Conservation (phyloP, 2,113 vertebrate species). For the Tyto alba region DNA sequence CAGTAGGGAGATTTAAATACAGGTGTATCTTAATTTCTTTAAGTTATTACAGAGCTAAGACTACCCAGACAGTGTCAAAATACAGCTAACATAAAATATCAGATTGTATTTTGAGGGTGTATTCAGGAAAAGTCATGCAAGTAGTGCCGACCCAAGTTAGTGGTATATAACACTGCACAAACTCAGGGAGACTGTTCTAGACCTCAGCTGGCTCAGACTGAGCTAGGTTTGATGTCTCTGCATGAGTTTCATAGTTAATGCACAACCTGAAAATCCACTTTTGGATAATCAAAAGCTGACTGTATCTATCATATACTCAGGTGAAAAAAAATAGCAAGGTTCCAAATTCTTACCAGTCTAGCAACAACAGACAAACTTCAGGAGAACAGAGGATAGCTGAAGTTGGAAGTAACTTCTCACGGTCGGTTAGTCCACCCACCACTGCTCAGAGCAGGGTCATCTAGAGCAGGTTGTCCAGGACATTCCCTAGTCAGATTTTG, state of each 20-base stretch:
- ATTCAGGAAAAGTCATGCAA: neutral
- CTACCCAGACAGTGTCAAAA: neutral
- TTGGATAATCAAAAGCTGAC: neutral
- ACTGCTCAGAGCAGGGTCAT: neutral
- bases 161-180: neutral
- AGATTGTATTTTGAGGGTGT: neutral
- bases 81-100: neutral
- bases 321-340: fast-evolving
- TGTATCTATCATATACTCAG: neutral
- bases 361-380: neutral
- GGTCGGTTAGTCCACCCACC: neutral
- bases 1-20: neutral
- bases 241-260: neutral
- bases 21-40: neutral
- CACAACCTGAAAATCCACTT: neutral
- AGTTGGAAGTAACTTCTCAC: neutral
- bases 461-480: neutral
- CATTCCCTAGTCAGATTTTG: neutral
- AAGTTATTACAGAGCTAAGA: neutral
- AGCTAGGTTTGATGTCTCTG: neutral
- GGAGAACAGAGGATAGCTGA: neutral
- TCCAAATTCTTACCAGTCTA: neutral
- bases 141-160: neutral
- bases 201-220: neutral
- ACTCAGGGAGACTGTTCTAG: neutral